Evolutionary conservation across 1,140 invertebrate species (phyloP).

Genomic region (Branchinecta lindahli): DNA sequence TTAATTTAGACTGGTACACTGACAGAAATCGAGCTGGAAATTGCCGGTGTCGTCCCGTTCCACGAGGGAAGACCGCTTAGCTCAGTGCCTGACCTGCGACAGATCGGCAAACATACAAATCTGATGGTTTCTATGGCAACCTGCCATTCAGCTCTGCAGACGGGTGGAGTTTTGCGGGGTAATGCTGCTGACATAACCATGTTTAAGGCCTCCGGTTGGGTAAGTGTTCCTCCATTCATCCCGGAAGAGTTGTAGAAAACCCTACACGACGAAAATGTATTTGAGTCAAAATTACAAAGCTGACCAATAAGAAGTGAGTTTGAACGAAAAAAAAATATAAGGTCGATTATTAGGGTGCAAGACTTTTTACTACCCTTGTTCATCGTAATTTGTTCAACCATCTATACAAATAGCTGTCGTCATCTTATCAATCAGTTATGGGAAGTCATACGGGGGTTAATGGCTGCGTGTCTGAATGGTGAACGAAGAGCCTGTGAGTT

Average conservation of each 20-base stretch:
- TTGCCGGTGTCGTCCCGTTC: slow-evolving; percentile 26
- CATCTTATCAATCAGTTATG: no score
- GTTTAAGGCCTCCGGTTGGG: slow-evolving; percentile 26
- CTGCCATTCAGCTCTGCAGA: slow-evolving; percentile 27
- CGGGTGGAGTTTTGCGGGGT: slow-evolving; percentile 26
- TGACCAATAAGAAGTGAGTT: no score
- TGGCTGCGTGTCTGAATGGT: no score
- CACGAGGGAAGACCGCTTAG: slow-evolving; percentile 16
- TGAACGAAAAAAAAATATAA: no score
- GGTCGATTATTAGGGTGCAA: no score
- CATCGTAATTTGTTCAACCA: no score
- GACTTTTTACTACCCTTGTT: no score
- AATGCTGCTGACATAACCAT: slow-evolving; percentile 27
- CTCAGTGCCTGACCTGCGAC: slow-evolving; percentile 19
- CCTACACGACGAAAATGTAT: no score
- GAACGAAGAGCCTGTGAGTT: no score
- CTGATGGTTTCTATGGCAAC: slow-evolving; percentile 25
- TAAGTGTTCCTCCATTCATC: slow-evolving; percentile 15
- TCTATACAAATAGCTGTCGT: no score
- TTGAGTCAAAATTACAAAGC: no score
- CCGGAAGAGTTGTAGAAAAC: not conserved
- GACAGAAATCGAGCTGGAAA: slow-evolving; percentile 27
- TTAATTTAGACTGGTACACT: slow-evolving; percentile 29
- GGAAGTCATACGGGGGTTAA: no score
- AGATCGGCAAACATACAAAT: slow-evolving; percentile 16